Base-by-base conservation (phyloP, 2,797 vertebrate species). In the Morus bassanus region DNA sequence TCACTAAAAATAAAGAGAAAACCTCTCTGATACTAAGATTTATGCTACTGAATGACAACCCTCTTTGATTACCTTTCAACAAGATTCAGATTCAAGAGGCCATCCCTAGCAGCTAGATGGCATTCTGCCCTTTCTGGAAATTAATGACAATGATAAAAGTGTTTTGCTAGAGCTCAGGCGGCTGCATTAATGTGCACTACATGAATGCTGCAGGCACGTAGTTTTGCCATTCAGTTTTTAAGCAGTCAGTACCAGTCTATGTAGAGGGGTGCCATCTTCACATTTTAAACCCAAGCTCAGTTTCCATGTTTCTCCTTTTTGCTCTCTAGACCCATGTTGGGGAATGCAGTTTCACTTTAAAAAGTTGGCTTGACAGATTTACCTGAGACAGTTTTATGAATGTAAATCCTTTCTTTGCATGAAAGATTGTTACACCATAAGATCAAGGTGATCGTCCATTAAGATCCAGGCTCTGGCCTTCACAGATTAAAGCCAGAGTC, bases 1-100 rank as follows among this genome's bases (percentile, higher is more conserved):
- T 97, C 95, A 88, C 75, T 84, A 86, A 95, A 97, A 97, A 89
- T 85, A 95, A 94, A 80, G 85, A 48, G 70, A 92, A 85, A 76
- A 85, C 33, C 45, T 96, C 68, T 91, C 50, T 75, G 89, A 88
- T 85, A 48, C 51, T 80, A 91, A 94, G 84, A 80, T 97, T 92
- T 96, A 85, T 96, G 67, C 35, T 46, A 37, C 53, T n/a, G 64
- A 94, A 91, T 80, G 85, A 87, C 85, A 94, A 23, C 37, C 28
- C 24, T 93, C 76, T 97, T 91, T 93, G 90, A 88, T 96, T 93
- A 85, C 87, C 84, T 96, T 96, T 96, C 59, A 85, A 53, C 70
- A 95, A 93, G 88, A 93, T 94, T 87, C 88, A 85, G 53, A 92
- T 78, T 51, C 2, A 2, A 80, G 85, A 82, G 21, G 57, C 41